Base-by-base conservation (phyloP, 2,797 vertebrate genomes). In the Sebastes ruberrimus region DNA sequence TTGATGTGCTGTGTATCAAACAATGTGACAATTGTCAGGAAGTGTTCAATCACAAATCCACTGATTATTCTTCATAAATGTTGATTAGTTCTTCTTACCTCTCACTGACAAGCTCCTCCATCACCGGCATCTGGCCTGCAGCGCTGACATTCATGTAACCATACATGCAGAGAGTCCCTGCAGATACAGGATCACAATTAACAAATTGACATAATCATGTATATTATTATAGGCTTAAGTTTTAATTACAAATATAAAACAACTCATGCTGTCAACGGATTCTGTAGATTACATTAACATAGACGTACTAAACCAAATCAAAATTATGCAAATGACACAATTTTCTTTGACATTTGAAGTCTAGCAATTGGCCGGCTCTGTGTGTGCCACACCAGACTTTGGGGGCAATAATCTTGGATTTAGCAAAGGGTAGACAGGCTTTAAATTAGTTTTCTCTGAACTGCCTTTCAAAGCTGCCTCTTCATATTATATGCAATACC, bases 81-180 rank as follows among this genome's bases (percentile, higher is more conserved):
- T 3, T 73, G 74, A 85, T 76, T 55, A 65, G 16, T 4, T n/a
- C 92, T 93, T 74, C 92, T 94, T 74, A 95, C 94, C 91, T 93
- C 84, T 94, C 89, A 91, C 78, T 90, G 91, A 89, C 82, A 78
- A 91, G 84, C 89, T 94, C 93, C 89, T 93, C 93, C 94, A 94
- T 95, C 91, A 77, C 93, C 90, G 72, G 91, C 93, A 94, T 93
- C 88, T 86, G 92, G 93, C 94, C 94, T 88, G 92, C 89, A 88
- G 88, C 83, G 80, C 89, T 91, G 90, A 87, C 81, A 81, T 90
- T 94, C 92, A 95, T 93, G 94, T 94, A 77, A 93, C 93, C 94
- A 92, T 93, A 85, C 84, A 93, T 83, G 90, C 90, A 65, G 89
- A 89, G 89, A 91, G 69, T 80, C 76, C 94, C 94, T 95, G 92